Evolutionary conservation across 2,888 invertebrate genomes (phyloP).

Genomic region (Cremastinae sp.): DNA sequence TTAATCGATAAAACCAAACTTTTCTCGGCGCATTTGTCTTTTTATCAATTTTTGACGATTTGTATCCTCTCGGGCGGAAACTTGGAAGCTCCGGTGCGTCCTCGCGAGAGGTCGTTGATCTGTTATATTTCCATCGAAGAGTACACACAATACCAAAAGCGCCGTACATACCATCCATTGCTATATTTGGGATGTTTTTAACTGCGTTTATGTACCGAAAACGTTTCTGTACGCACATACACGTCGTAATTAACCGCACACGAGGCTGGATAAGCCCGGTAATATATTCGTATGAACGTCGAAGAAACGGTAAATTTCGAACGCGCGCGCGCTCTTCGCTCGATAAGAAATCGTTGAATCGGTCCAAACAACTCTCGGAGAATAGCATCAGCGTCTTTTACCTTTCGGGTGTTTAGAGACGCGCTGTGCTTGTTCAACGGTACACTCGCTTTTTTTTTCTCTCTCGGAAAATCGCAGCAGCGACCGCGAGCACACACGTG

Average conservation of each 20-base stretch:
- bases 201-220: too few relatives aligned
- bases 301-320: slow-evolving; percentile 45
- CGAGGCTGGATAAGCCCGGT: neutral
- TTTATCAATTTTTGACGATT: too few relatives aligned
- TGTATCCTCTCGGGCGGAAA: too few relatives aligned
- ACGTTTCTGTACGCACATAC: neutral
- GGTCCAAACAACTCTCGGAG: slow-evolving; percentile 27
- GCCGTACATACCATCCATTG: neutral
- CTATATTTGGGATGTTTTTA: too few relatives aligned
- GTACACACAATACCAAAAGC: neutral
- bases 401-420: slow-evolving; percentile 21
- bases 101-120: slow-evolving; percentile 51
- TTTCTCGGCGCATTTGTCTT: too few relatives aligned
- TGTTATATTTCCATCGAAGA: slow-evolving; percentile 28
- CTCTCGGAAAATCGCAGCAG: slow-evolving; percentile 11
- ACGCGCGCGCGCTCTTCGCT: slow-evolving; percentile 14
- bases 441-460: slow-evolving; percentile 21
- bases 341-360: slow-evolving; percentile 53
- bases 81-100: too few relatives aligned
- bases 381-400: slow-evolving; percentile 19
- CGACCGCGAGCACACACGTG: neutral
- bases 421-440: slow-evolving; percentile 28
- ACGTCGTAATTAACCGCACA: slow-evolving; percentile 1
- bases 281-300: slow-evolving; percentile 23
- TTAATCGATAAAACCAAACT: too few relatives aligned